phyloP scores from a whole-genome alignment of 2,113 vertebrate genomes.

The Ascaphus truei region DNA sequence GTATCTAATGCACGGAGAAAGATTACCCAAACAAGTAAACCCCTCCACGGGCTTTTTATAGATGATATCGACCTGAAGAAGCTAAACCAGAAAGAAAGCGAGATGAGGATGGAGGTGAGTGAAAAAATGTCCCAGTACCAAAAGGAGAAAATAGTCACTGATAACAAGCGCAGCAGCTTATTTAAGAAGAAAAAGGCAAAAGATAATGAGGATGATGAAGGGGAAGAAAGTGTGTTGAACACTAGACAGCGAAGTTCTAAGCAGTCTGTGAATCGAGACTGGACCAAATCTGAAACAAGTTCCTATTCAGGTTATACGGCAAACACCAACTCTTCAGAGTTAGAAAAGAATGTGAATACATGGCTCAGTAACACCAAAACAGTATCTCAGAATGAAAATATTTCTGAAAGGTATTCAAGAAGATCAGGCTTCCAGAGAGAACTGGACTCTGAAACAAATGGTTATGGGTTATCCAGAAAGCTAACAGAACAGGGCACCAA shows the following conservation, averaged over 20 bases:
- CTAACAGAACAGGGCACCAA: slow-evolving; percentile 53
- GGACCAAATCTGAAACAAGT: slow-evolving; percentile 47
- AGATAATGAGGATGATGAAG: slow-evolving; percentile 55
- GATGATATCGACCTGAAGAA: slow-evolving; percentile 82
- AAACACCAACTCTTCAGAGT: slow-evolving; percentile 45
- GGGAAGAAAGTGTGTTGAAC: slow-evolving; percentile 25
- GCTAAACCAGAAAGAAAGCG: slow-evolving; percentile 79
- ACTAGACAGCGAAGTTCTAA: slow-evolving; percentile 39
- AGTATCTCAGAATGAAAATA: slow-evolving; percentile 52
- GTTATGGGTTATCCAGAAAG: slow-evolving; percentile 68
- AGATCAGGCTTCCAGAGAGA: slow-evolving; percentile 55
- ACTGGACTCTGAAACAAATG: slow-evolving; percentile 58
- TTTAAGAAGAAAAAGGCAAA: slow-evolving; percentile 89
- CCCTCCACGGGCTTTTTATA: slow-evolving; percentile 85
- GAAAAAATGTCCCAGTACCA: slow-evolving; percentile 82
- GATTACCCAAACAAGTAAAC: slow-evolving; percentile 80
- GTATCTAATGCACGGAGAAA: slow-evolving; percentile 51
- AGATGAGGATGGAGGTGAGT: slow-evolving; percentile 79
- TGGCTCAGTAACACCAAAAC: slow-evolving; percentile 79
- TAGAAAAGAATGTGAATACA: slow-evolving; percentile 61
- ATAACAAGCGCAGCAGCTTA: slow-evolving; percentile 87
- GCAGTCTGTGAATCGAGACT: slow-evolving; percentile 32
- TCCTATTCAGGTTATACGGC: slow-evolving; percentile 44
- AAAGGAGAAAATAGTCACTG: slow-evolving; percentile 82
- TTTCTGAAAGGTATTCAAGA: slow-evolving; percentile 56